Evolutionary conservation across 2,113 vertebrate species (phyloP).

Genomic region (Ameiurus melas): DNA sequence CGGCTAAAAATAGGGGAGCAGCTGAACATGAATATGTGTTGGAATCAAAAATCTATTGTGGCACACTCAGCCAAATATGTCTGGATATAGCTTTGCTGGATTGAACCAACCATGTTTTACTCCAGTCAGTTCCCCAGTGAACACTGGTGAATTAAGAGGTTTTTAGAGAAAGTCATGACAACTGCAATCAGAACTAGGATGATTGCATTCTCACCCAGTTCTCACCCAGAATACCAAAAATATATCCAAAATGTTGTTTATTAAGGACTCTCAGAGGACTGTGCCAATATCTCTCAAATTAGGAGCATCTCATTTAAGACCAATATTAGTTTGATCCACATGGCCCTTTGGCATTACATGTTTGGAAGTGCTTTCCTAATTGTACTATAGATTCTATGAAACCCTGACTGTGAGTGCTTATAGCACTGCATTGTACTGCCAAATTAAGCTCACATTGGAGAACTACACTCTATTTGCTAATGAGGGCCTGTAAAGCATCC

Average conservation of each 20-base stretch:
- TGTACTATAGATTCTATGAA: neutral
- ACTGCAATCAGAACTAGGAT: neutral
- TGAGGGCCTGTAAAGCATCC: slow-evolving; percentile 11
- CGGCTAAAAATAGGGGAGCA: slow-evolving; percentile 17
- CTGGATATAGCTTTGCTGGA: neutral
- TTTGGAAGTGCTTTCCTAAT: neutral
- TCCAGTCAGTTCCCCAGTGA: neutral
- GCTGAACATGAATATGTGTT: slow-evolving; percentile 17
- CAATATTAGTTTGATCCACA: neutral
- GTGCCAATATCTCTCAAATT: slow-evolving; percentile 5
- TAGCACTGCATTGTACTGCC: neutral
- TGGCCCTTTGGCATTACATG: neutral
- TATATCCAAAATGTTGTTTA: slow-evolving; percentile 8
- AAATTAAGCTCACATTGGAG: slow-evolving; percentile 4
- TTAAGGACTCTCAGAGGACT: slow-evolving; percentile 9
- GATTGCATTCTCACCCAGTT: neutral
- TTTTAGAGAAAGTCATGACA: neutral
- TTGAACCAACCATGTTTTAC: slow-evolving; percentile 5
- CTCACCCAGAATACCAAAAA: neutral
- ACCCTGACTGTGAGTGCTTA: neutral
- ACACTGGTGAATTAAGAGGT: neutral
- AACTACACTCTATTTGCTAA: slow-evolving; percentile 37
- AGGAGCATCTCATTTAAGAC: neutral
- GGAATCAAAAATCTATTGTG: neutral
- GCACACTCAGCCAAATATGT: neutral